Evolutionary conservation across 2,888 invertebrate genomes (phyloP).

Genomic region (Eilema griseolum): DNA sequence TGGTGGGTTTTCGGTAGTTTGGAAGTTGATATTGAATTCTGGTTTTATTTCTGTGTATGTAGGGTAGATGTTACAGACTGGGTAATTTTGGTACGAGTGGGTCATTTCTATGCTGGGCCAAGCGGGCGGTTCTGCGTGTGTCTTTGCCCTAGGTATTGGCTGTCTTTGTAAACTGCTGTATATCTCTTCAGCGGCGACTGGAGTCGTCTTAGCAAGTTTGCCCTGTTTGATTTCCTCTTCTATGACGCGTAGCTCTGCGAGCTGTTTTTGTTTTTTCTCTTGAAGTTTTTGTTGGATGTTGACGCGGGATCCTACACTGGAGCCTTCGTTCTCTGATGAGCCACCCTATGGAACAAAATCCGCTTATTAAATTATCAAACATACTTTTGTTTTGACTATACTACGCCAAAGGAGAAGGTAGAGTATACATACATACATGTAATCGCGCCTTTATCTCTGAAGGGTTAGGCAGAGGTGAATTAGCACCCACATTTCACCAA

Average conservation of each 20-base stretch:
- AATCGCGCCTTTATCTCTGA: too few species aligned
- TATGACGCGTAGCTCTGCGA: conserved; percentile 91
- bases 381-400: too few species aligned
- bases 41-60: conserved; percentile 81
- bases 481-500: too few species aligned
- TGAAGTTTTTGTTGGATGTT: conserved; percentile 95
- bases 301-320: conserved; percentile 91
- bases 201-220: conserved; percentile 88
- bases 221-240: conserved; percentile 96
- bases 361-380: too few species aligned
- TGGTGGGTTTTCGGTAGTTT: conserved; percentile 55
- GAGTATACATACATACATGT: too few species aligned
- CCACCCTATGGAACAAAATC: conserved; percentile 78
- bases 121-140: conserved; percentile 87
- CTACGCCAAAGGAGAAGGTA: too few species aligned
- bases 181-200: conserved; percentile 85
- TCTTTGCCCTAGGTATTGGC: conserved; percentile 91
- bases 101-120: conserved; percentile 83
- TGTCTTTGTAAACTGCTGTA: conserved; percentile 86
- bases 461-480: too few species aligned
- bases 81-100: conserved; percentile 83
- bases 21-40: conserved; percentile 69
- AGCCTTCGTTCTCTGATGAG: conserved; percentile 92
- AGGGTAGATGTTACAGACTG: conserved; percentile 76
- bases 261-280: conserved; percentile 95